Evolutionary conservation across 2,888 invertebrate genomes (phyloP), one percentile per base, ranked within the genome.

Genomic region (Dusona sp.): DNA sequence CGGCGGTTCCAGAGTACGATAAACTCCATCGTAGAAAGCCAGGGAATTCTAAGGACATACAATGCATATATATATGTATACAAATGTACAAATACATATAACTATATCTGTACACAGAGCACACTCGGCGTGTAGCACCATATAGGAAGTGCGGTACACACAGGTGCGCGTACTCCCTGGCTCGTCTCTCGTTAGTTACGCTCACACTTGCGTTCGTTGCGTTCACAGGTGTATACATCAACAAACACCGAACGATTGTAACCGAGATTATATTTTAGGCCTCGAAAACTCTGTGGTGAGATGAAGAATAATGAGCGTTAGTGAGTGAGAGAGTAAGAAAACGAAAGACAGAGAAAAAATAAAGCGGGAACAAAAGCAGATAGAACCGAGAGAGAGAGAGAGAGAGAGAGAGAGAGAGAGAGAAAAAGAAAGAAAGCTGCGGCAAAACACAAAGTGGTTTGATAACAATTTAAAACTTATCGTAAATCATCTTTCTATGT

Each of bases 261-360:
- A 51, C 82, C n/a, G 79, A 84, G 82, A 84, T 84, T 81, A 86
- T 81, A 81, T 86, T 86, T 86, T 80, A 80, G 83, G 73, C 57
- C 67, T 72, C 67, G 48, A 67, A 48, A 70, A 42, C 13, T 65
- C 57, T 42, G 25, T 51, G 57, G 65, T 22, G 42, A 75, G 70
- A 68, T 8, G 64, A 33, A 33, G 65, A 73, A 57, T 61, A 61
- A 22, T 33, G 42, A 70, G 57, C 3, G 9, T 25, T 13, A 25
- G 13, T 25, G 75, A 38, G 68, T 42, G 77, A 82, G 75, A 57
- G 61, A 57, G 57, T 57, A 7, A 51, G 51, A n/a, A n/a, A n/a
- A 7, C 19, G 25, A 13, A 25, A 57, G 25, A 25, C 57, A 70
- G 73, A 70, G 73, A 79, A 29, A 67, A 45, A 61, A n/a, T 48